phyloP scores from a whole-genome alignment of 2,113 vertebrate genomes.

The Podocnemis expansa region DNA sequence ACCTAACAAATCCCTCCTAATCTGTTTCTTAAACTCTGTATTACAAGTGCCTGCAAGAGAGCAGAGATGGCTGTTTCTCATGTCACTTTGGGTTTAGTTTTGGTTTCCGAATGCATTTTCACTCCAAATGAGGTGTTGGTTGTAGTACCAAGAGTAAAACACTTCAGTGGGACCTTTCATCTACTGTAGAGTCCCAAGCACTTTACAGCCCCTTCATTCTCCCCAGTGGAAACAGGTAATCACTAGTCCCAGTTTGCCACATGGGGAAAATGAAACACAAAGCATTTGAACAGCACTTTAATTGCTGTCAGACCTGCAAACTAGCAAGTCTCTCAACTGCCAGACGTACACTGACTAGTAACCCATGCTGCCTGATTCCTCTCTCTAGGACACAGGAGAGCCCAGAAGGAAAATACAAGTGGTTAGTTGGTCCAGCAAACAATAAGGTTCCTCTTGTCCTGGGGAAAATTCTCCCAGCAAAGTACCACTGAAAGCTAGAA shows the following conservation, averaged over 20 bases:
- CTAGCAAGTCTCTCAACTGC: neutral
- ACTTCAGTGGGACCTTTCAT: neutral
- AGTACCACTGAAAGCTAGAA: neutral
- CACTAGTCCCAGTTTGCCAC: neutral
- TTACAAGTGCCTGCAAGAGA: neutral
- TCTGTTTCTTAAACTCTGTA: constrained; percentile 66
- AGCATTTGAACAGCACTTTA: neutral
- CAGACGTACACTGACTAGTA: neutral
- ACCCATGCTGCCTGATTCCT: neutral
- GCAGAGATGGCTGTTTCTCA: constrained; percentile 56
- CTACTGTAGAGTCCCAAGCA: no score
- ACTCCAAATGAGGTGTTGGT: neutral
- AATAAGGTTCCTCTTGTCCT: neutral
- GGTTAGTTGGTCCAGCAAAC: neutral
- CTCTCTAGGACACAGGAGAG: neutral
- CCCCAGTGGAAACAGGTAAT: neutral
- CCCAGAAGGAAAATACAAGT: neutral
- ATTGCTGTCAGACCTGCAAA: neutral
- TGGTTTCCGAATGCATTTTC: neutral
- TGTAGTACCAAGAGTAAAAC: neutral
- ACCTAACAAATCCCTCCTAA: constrained; percentile 53
- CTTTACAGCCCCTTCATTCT: neutral
- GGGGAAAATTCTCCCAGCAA: neutral
- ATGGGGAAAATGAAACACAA: neutral
- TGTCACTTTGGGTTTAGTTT: constrained; percentile 32